Evolutionary conservation across 2,797 vertebrate genomes (phyloP).

Genomic region (Notoglanidium macrostoma): DNA sequence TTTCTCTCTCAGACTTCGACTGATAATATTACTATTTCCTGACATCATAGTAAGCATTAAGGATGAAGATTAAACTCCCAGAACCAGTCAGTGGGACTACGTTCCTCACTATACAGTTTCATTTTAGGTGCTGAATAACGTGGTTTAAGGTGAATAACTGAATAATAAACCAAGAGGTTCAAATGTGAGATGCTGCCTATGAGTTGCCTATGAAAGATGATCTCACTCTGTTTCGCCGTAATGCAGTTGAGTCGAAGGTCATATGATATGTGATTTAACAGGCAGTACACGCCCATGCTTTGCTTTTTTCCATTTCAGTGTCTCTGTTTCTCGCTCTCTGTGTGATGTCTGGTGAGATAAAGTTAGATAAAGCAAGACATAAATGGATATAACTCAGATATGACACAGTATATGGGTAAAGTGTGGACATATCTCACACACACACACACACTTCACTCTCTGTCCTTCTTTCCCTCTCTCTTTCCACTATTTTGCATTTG

Average conservation of each 20-base stretch:
- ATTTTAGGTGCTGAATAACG: not conserved
- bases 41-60: not conserved
- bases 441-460: not conserved
- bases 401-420: not conserved
- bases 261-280: not conserved
- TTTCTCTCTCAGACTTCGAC: not conserved
- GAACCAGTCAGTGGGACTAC: not conserved
- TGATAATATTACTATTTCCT: not conserved
- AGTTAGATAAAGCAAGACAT: not conserved
- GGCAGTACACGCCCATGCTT: not conserved
- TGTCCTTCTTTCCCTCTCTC: not conserved
- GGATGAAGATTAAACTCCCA: not conserved
- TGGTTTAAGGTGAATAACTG: not conserved
- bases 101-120: not conserved
- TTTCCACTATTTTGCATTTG: not conserved
- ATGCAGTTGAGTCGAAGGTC: not conserved
- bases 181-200: constrained; percentile 4
- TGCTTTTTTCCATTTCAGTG: not conserved
- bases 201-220: constrained; percentile 40
- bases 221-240: constrained; percentile 5
- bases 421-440: not conserved
- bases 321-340: not conserved
- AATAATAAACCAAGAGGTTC: not conserved
- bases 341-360: not conserved
- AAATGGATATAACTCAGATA: not conserved